A percentile compares a stretch with the other conserved stretches of the same genome.
phyloP scores from a whole-genome alignment of 1,140 invertebrate species.

The Lordiphosa clarofinis region DNA sequence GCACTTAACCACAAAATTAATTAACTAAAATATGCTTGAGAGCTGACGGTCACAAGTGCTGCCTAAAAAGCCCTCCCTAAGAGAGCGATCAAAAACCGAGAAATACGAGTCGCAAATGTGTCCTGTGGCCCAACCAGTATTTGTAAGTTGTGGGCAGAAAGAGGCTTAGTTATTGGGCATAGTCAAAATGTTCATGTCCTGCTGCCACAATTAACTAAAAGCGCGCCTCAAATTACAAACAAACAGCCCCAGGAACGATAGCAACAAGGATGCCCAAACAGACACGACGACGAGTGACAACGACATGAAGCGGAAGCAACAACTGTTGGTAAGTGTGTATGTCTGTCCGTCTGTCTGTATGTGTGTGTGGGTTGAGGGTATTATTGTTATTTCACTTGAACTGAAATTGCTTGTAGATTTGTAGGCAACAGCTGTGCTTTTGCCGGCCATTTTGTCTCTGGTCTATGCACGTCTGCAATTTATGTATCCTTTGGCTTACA shows the following conservation, averaged over 20 bases:
- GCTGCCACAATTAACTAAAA: slow-evolving; percentile 77
- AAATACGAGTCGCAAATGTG: slow-evolving; percentile 47
- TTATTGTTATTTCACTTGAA: slow-evolving; percentile 73
- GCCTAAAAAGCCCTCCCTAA: slow-evolving; percentile 43
- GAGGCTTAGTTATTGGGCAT: slow-evolving; percentile 65
- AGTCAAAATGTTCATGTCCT: slow-evolving; percentile 66
- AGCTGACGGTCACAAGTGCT: slow-evolving; percentile 14
- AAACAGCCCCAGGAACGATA: slow-evolving; percentile 34
- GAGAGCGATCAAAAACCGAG: slow-evolving; percentile 57
- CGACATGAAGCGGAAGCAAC: slow-evolving; percentile 70
- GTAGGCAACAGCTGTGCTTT: slow-evolving; percentile 72
- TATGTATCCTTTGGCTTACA: slow-evolving; percentile 76
- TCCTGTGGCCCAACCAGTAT: slow-evolving; percentile 2
- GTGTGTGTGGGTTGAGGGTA: slow-evolving; percentile 19
- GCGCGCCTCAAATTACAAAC: slow-evolving; percentile 77
- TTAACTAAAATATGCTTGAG: slow-evolving; percentile 65
- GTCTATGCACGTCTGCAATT: slow-evolving; percentile 63
- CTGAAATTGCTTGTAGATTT: slow-evolving; percentile 68
- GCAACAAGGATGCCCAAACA: slow-evolving; percentile 35
- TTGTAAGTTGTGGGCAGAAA: slow-evolving; percentile 14
- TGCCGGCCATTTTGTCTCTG: slow-evolving; percentile 46
- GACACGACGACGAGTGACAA: slow-evolving; percentile 49
- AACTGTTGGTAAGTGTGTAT: slow-evolving; percentile 37
- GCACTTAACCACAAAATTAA: slow-evolving; percentile 70
- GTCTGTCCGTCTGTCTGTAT: slow-evolving; percentile 10